Conservation (phyloP, 2,113 vertebrate genomes). For the Toxostoma redivivum region DNA sequence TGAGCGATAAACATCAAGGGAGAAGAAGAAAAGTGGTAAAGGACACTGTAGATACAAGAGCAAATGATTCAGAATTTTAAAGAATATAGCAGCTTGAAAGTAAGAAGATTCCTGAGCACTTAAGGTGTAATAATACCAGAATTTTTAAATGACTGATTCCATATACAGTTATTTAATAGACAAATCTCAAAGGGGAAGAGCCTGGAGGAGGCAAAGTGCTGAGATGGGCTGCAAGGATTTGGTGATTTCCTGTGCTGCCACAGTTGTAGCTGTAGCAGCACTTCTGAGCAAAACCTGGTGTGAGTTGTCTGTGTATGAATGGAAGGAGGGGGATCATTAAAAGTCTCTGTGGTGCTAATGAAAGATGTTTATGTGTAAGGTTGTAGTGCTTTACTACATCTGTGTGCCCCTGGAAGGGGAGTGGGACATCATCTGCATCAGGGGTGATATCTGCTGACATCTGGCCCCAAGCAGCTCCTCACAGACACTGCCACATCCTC, state of each 20-base stretch:
- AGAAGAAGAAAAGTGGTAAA: neutral
- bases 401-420: neutral
- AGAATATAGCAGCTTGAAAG: neutral
- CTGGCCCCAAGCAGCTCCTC: neutral
- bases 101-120: neutral
- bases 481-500: accelerated
- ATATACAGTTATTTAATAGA: neutral
- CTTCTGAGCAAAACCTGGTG: neutral
- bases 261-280: neutral
- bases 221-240: neutral
- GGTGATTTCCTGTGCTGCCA: neutral
- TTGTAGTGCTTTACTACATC: neutral
- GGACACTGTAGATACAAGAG: neutral
- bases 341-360: neutral
- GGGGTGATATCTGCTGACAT: accelerated
- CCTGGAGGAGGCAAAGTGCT: accelerated
- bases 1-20: neutral
- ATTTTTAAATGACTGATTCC: neutral
- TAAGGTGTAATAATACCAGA: neutral
- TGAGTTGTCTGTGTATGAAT: neutral
- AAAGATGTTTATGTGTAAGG: neutral
- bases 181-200: neutral
- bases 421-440: neutral
- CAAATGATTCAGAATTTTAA: neutral
- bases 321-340: neutral